These are phyloP conservation scores for Dendroctonus ponderosae DNA, from an alignment of 1,140 invertebrate species.

Conservation along the genomic window DNA sequence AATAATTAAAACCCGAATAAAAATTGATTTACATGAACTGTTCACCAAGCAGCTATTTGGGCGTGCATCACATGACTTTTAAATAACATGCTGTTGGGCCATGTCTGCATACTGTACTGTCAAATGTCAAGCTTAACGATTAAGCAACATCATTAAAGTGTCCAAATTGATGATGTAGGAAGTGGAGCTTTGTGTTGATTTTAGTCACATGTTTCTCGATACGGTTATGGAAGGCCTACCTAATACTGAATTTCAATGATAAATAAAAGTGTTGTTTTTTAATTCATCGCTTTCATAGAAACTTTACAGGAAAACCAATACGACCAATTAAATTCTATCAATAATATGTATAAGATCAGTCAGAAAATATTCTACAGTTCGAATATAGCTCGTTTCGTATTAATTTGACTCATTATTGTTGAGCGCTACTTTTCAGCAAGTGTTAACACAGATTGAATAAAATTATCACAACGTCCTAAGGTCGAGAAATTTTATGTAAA, in stretches of 20 bases:
- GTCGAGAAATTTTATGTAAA: background rate
- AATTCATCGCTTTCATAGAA: no score
- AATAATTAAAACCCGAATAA: constrained; percentile 2
- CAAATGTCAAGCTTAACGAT: background rate
- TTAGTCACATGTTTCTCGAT: background rate
- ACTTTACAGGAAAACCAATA: no score
- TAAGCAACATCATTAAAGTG: background rate
- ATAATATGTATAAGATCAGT: no score
- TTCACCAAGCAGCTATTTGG: background rate
- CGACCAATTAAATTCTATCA: no score
- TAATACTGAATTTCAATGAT: no score
- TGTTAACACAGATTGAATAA: background rate
- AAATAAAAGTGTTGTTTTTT: no score
- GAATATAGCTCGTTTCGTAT: no score
- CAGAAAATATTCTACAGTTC: no score
- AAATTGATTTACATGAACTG: background rate
- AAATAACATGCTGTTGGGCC: background rate
- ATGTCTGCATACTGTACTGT: background rate
- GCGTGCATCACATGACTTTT: background rate
- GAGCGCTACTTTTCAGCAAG: no score
- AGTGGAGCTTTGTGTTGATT: background rate
- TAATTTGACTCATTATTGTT: no score
- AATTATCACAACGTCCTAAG: background rate
- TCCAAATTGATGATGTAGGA: background rate
- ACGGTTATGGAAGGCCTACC: no score